phyloP scores from a whole-genome alignment of 2,113 vertebrate genomes.

The Etheostoma spectabile region DNA sequence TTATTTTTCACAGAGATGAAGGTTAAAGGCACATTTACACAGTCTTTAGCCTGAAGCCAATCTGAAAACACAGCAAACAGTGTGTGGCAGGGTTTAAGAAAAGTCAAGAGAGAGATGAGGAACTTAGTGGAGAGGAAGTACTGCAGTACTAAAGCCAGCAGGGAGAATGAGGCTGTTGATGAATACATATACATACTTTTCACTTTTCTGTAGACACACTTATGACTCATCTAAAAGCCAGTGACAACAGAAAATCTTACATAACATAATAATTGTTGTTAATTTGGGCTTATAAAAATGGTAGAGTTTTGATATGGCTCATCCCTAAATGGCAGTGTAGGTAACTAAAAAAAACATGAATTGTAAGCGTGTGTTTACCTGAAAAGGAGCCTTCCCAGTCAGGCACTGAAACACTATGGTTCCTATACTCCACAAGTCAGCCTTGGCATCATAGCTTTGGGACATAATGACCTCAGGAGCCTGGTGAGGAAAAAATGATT shows the following conservation, averaged over 20 bases:
- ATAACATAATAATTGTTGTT: not conserved
- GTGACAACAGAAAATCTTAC: not conserved
- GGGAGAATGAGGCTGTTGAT: too few species aligned
- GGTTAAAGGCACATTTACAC: too few species aligned
- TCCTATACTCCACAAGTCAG: slow-evolving; percentile 98
- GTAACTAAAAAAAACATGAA: not conserved
- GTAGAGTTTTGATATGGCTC: not conserved
- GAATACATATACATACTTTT: too few species aligned
- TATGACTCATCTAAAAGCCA: not conserved
- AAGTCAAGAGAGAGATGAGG: too few species aligned
- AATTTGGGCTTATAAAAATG: too few species aligned
- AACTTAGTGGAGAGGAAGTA: too few species aligned
- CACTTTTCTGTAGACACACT: not conserved
- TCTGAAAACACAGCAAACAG: too few species aligned
- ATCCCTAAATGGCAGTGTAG: not conserved
- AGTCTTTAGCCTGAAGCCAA: too few species aligned
- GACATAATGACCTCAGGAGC: slow-evolving; percentile 99
- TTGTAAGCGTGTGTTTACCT: slow-evolving; percentile 81
- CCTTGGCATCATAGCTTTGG: slow-evolving; percentile 97
- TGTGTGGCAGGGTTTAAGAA: too few species aligned
- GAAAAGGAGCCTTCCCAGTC: slow-evolving; percentile 97
- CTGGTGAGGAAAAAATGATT: slow-evolving; percentile 70
- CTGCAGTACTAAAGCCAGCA: too few species aligned
- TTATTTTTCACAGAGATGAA: too few species aligned
- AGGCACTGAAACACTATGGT: slow-evolving; percentile 98